A percentile compares a stretch with the other conserved stretches of the same genome.
These are phyloP conservation scores for Ia io DNA, from an alignment of 2,113 vertebrate species.

Conservation along the genomic window DNA sequence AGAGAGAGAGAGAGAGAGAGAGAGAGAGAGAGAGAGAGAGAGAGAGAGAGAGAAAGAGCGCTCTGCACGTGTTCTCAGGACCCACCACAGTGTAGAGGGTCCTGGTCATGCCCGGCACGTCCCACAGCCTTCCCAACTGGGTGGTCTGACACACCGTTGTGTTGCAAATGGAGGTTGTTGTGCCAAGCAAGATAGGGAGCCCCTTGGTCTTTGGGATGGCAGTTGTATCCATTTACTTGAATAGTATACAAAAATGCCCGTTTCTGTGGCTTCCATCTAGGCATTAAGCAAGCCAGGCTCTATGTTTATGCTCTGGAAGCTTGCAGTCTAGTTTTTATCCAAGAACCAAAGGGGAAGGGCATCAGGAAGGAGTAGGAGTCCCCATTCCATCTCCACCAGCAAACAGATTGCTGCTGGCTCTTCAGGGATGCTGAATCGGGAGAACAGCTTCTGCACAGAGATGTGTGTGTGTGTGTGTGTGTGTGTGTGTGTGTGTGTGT, in stretches of 20 bases:
- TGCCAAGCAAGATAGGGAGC: neutral
- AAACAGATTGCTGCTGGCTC: neutral
- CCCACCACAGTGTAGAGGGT: neutral
- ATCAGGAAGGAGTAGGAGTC: neutral
- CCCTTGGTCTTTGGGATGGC: neutral
- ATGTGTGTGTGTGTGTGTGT: neutral
- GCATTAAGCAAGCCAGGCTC: neutral
- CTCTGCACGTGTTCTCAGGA: neutral
- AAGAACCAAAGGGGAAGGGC: neutral
- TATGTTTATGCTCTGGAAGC: neutral
- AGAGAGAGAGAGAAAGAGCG: neutral
- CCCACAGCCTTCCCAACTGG: neutral
- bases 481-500: too few species aligned
- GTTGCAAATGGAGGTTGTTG: neutral
- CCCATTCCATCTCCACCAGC: neutral
- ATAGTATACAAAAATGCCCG: neutral
- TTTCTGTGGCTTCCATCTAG: neutral
- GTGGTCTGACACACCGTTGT: neutral
- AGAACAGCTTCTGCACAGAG: neutral
- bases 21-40: neutral
- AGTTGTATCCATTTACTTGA: neutral
- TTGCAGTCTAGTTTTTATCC: neutral
- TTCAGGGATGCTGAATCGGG: neutral
- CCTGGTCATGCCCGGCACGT: neutral
- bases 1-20: neutral